Conservation (phyloP, 2,888 invertebrate species). For the Teleiodes luculella region DNA sequence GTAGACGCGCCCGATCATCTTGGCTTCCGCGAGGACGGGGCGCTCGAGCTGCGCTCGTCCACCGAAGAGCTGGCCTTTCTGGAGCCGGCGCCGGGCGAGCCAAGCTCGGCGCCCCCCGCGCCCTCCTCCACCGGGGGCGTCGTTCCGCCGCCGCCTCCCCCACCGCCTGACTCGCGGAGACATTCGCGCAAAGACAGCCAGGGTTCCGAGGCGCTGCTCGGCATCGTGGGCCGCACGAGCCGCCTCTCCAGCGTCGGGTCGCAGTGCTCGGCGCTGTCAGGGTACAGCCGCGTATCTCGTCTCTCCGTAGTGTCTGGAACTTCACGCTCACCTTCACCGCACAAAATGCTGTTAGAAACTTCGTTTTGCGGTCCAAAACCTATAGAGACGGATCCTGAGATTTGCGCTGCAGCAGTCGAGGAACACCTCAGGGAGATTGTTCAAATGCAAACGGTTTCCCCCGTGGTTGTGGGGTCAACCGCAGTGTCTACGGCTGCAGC, state of each 20-base stretch:
- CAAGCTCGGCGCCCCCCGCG: slow-evolving; percentile 14
- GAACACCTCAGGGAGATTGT: slow-evolving; percentile 66
- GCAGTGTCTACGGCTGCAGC: slow-evolving; percentile 8
- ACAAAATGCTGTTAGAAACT: slow-evolving; percentile 92
- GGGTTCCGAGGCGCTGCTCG: slow-evolving; percentile 87
- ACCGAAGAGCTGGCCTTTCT: slow-evolving; percentile 93
- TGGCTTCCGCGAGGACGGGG: slow-evolving; percentile 86
- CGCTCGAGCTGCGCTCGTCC: slow-evolving; percentile 90
- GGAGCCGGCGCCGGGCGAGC: slow-evolving; percentile 70
- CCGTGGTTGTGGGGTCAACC: no score
- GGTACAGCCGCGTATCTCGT: slow-evolving; percentile 55
- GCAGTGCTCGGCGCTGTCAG: slow-evolving; percentile 82
- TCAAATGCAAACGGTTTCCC: slow-evolving; percentile 32
- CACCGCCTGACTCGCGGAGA: slow-evolving; percentile 57
- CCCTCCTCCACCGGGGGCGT: slow-evolving; percentile 27
- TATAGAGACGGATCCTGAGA: slow-evolving; percentile 74
- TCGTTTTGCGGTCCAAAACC: slow-evolving; percentile 94
- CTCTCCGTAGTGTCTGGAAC: slow-evolving; percentile 72
- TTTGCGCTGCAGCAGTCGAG: slow-evolving; percentile 67
- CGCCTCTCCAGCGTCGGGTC: slow-evolving; percentile 90
- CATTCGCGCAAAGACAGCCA: slow-evolving; percentile 85
- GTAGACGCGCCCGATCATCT: slow-evolving; percentile 46
- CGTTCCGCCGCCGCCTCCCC: slow-evolving; percentile 30
- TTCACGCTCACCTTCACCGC: slow-evolving; percentile 91
- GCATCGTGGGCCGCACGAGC: slow-evolving; percentile 88